phyloP scores from a whole-genome alignment of 2,113 vertebrate genomes.

The Aptenodytes patagonicus region DNA sequence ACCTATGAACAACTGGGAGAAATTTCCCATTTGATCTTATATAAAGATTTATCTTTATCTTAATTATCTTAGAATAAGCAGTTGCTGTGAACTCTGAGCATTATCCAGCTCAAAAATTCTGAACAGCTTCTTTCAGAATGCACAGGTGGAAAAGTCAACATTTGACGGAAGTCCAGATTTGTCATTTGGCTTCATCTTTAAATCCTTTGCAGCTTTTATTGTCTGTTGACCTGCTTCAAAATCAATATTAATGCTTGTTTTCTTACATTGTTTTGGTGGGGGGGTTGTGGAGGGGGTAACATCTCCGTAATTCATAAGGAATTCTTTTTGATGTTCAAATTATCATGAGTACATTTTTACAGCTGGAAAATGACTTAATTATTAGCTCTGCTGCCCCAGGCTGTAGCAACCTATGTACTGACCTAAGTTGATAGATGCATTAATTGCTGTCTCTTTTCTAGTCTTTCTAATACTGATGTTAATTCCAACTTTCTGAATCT shows the following conservation, averaged over 20 bases:
- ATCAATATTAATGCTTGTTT: background rate
- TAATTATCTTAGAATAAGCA: background rate
- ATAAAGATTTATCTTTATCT: background rate
- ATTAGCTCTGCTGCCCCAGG: background rate
- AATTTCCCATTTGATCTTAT: background rate
- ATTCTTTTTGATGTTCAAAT: background rate
- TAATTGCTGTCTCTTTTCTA: constrained; percentile 54
- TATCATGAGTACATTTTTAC: background rate
- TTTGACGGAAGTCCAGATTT: background rate
- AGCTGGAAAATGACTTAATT: background rate
- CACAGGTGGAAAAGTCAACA: background rate
- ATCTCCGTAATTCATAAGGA: background rate
- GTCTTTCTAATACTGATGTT: constrained; percentile 70
- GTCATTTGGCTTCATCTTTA: background rate
- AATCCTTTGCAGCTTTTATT: background rate
- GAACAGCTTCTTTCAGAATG: background rate
- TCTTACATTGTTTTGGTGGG: background rate
- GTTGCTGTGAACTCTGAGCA: background rate
- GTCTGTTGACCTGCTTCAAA: background rate
- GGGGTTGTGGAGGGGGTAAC: background rate
- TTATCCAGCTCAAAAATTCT: background rate
- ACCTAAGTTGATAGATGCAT: background rate
- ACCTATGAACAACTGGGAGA: background rate
- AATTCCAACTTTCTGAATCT: constrained; percentile 68
- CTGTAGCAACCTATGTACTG: background rate